Conservation (phyloP, 1,140 invertebrate genomes). For the Drosophila kepulauana region DNA sequence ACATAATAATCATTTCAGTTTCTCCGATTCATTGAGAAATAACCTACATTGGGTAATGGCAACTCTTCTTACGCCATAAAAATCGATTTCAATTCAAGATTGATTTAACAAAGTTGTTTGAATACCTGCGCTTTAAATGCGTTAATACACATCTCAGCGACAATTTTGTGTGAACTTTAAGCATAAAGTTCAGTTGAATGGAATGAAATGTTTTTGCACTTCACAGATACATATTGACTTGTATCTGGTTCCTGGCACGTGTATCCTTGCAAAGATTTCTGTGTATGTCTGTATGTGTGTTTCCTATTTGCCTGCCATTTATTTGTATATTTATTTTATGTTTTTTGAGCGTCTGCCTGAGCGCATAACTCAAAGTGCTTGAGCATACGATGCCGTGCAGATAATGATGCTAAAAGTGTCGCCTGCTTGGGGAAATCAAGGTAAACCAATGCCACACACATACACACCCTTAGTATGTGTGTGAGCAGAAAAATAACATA, state of each 20-base stretch:
- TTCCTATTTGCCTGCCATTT: conserved; percentile 72
- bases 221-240: conserved; percentile 3
- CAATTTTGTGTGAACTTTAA: neutral
- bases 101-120: no score
- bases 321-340: conserved; percentile 71
- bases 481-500: conserved; percentile 70
- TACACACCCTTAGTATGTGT: conserved; percentile 11
- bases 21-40: neutral
- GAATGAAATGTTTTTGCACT: conserved; percentile 13
- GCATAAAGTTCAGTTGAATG: neutral
- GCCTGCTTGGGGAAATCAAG: conserved; percentile 46
- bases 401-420: conserved; percentile 82
- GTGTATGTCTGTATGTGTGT: conserved; percentile 28
- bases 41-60: neutral
- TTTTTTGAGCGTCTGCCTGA: conserved; percentile 71
- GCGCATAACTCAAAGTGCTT: conserved; percentile 79
- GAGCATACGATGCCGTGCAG: conserved; percentile 71
- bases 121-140: neutral
- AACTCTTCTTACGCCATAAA: no score
- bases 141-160: neutral
- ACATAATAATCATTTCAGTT: neutral
- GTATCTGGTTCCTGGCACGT: conserved; percentile 5
- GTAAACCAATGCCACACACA: conserved; percentile 62
- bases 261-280: conserved; percentile 3
- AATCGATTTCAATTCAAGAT: no score